Conservation (phyloP, 2,113 vertebrate genomes). For the Cyanocitta stelleri region DNA sequence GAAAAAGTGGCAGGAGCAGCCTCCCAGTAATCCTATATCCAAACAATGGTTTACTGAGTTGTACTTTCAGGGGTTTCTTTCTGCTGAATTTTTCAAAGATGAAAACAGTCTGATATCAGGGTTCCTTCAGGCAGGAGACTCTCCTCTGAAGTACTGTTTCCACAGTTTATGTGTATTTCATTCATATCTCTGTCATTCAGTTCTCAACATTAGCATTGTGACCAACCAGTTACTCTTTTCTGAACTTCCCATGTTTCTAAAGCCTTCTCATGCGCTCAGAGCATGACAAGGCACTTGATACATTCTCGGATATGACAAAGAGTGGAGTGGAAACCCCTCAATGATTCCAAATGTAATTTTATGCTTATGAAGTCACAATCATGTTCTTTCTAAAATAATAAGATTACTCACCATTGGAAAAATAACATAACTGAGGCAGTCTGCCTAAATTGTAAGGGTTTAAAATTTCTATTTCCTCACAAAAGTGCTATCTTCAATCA, state of each 20-base stretch:
- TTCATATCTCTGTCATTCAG: neutral
- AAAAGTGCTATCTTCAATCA: neutral
- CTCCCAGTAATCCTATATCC: neutral
- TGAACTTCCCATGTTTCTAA: neutral
- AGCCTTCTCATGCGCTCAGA: neutral
- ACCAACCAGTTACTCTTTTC: neutral
- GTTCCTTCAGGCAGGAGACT: neutral
- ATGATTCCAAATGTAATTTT: neutral
- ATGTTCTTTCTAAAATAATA: neutral
- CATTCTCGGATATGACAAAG: neutral
- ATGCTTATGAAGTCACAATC: neutral
- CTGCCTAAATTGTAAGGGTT: neutral
- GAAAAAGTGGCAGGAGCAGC: neutral
- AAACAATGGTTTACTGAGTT: neutral
- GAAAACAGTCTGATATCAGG: neutral
- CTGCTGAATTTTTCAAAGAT: neutral
- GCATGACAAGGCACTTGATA: neutral
- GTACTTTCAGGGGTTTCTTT: neutral
- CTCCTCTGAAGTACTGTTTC: neutral
- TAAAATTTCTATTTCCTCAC: constrained; percentile 1
- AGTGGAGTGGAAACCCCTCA: neutral
- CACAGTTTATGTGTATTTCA: neutral
- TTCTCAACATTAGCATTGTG: neutral
- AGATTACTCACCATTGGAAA: constrained; percentile 4
- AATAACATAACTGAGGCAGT: neutral